phyloP scores from a whole-genome alignment of 2,113 vertebrate species.

The Myocastor coypus region DNA sequence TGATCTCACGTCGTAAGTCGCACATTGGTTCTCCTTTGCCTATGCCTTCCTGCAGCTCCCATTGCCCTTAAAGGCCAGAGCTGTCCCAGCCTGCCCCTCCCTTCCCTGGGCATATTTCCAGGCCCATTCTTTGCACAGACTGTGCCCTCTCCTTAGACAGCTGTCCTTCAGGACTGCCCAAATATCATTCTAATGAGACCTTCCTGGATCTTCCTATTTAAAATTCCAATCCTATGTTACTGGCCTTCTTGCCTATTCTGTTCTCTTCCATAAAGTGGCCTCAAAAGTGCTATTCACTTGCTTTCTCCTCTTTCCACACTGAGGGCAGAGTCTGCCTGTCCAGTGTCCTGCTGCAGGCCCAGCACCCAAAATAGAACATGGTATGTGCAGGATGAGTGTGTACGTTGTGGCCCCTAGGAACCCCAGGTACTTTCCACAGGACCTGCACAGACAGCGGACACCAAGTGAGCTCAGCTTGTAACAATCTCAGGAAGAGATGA shows the following conservation, averaged over 20 bases:
- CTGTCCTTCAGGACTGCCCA: background rate
- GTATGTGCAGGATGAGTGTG: background rate
- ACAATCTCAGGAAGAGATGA: background rate
- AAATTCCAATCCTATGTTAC: background rate
- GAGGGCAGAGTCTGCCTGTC: background rate
- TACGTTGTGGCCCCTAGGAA: background rate
- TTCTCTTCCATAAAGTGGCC: background rate
- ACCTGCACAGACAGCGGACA: background rate
- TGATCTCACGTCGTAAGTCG: background rate
- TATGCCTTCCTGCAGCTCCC: background rate
- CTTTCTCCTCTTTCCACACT: background rate
- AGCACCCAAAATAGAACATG: background rate
- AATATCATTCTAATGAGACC: background rate
- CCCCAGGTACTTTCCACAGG: background rate
- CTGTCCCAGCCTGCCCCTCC: background rate
- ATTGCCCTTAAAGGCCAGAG: background rate
- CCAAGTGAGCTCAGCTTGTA: background rate
- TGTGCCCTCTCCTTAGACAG: background rate
- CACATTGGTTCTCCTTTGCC: background rate
- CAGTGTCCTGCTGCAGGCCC: background rate
- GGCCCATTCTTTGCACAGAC: background rate
- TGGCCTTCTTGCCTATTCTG: background rate
- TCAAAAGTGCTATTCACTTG: background rate
- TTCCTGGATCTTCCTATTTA: background rate
- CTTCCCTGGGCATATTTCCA: background rate